Conservation (phyloP, 2,797 vertebrate genomes). For the Manis crassicaudata region DNA sequence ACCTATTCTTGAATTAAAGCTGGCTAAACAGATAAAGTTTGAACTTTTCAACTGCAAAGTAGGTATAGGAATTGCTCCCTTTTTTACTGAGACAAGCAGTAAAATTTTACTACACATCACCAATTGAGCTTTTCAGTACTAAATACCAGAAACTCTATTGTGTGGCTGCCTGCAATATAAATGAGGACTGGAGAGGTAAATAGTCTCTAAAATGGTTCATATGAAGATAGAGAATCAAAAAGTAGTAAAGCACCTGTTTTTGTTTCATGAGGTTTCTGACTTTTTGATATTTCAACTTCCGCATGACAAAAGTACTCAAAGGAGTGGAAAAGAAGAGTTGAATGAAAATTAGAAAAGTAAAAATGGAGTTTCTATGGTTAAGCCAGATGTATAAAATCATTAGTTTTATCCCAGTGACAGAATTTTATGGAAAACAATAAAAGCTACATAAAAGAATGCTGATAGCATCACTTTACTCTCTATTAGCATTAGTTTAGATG, state of each 20-base stretch:
- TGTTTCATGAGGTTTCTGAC: constrained; percentile 30
- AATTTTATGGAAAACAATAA: constrained; percentile 76
- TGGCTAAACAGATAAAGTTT: constrained; percentile 73
- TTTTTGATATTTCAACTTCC: constrained; percentile 7
- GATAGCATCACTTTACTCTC: constrained; percentile 67
- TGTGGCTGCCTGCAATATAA: constrained; percentile 23
- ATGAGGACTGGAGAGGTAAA: background rate
- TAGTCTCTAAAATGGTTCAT: background rate
- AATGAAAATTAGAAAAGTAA: constrained; percentile 60
- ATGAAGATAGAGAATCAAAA: background rate
- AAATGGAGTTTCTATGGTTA: constrained; percentile 32
- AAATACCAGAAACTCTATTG: constrained; percentile 54
- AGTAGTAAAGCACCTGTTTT: background rate
- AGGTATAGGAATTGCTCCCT: constrained; percentile 60
- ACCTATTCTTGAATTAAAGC: constrained; percentile 66
- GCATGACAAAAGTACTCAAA: background rate
- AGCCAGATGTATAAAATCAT: constrained; percentile 72
- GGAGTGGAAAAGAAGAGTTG: background rate
- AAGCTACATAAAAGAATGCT: constrained; percentile 72
- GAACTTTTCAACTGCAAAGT: constrained; percentile 79
- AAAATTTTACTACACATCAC: constrained; percentile 71
- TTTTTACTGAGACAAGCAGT: constrained; percentile 72
- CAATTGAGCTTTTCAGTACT: constrained; percentile 59
- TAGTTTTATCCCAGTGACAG: constrained; percentile 67
- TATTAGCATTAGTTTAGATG: constrained; percentile 51